Percentiles rank a stretch among this genome's conserved stretches.
phyloP scores from a whole-genome alignment of 1,140 invertebrate genomes.

The Drosophila watanabei region DNA sequence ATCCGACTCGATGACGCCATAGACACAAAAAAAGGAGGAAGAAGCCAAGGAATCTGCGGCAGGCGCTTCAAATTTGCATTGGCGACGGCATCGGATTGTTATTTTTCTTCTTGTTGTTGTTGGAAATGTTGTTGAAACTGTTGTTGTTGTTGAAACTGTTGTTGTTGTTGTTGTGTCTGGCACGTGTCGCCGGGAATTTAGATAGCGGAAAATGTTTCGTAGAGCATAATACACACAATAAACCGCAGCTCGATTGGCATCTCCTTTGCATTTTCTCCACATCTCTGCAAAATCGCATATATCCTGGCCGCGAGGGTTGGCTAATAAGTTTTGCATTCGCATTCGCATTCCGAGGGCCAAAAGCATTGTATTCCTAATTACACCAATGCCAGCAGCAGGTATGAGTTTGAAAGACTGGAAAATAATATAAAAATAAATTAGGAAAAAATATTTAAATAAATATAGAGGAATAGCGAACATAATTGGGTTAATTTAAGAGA shows the following conservation, averaged over 20 bases:
- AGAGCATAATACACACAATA: constrained; percentile 39
- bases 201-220: constrained; percentile 51
- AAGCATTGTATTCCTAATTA: constrained; percentile 36
- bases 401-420: not conserved
- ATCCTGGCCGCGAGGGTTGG: constrained; percentile 37
- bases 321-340: constrained; percentile 15
- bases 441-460: not conserved
- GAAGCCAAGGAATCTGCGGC: constrained; percentile 27
- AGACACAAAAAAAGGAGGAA: constrained; percentile 29
- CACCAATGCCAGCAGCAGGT: constrained; percentile 11
- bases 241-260: constrained; percentile 62
- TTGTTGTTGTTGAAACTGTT: constrained; percentile 62
- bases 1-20: constrained; percentile 42
- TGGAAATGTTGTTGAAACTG: too few species aligned
- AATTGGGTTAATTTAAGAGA: not conserved
- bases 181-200: constrained; percentile 72
- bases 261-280: constrained; percentile 1
- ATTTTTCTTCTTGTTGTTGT: constrained; percentile 47
- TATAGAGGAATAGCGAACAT: not conserved
- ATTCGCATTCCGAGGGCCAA: not conserved
- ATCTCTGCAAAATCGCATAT: constrained; percentile 12
- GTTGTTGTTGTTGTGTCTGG: constrained; percentile 71
- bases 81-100: constrained; percentile 38
- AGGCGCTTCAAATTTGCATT: constrained; percentile 51
- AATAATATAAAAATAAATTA: not conserved